These are phyloP conservation scores for Noctilio leporinus DNA, from an alignment of 2,113 vertebrate species.

Conservation along the genomic window DNA sequence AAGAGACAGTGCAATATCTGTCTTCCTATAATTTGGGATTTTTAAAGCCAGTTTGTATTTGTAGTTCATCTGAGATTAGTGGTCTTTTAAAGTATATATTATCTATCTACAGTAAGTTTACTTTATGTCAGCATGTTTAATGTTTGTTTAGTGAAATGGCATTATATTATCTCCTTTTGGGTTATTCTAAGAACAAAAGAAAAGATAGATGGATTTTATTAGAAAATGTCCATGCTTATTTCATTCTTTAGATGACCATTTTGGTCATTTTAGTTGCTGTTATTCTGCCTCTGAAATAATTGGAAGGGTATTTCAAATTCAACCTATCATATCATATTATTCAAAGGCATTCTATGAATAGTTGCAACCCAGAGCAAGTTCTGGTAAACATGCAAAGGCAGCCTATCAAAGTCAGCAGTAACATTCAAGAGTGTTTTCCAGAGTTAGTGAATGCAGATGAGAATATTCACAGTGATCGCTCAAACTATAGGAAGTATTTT, in stretches of 20 bases:
- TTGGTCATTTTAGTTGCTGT: constrained; percentile 67
- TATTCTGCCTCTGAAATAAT: constrained; percentile 55
- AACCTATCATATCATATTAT: constrained; percentile 71
- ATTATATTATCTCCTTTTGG: neutral
- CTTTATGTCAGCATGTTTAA: constrained; percentile 25
- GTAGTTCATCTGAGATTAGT: neutral
- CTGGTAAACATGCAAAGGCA: constrained; percentile 68
- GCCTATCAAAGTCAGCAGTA: constrained; percentile 74
- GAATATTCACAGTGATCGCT: constrained; percentile 72
- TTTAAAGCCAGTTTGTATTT: constrained; percentile 10
- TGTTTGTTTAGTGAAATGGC: constrained; percentile 15
- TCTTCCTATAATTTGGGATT: constrained; percentile 1
- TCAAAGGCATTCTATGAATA: constrained; percentile 74
- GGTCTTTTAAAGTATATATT: constrained; percentile 7
- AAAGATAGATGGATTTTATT: constrained; percentile 24
- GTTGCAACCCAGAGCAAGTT: constrained; percentile 56
- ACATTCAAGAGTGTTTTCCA: constrained; percentile 72
- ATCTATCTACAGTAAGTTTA: neutral
- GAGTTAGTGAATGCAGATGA: constrained; percentile 70
- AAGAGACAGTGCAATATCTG: neutral
- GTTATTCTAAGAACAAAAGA: constrained; percentile 22
- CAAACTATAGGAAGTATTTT: constrained; percentile 58
- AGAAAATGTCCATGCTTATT: constrained; percentile 3
- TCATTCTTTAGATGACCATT: constrained; percentile 52
- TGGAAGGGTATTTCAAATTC: constrained; percentile 60